Evolutionary conservation across 2,113 vertebrate genomes (phyloP), one percentile per base, ranked within the genome.

Genomic region (Nesogale talazaci): DNA sequence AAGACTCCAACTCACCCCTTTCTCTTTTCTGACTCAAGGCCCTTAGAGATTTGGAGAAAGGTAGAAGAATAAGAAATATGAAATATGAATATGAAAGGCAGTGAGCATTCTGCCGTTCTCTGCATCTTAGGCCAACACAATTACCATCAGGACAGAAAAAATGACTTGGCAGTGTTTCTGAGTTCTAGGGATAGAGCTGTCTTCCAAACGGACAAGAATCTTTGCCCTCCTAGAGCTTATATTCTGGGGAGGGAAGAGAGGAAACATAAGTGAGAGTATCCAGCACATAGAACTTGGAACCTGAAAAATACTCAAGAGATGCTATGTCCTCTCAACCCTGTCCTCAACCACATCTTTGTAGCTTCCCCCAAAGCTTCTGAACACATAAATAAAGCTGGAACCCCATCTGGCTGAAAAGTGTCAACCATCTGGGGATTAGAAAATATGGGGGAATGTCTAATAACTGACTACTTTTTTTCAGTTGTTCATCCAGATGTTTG

Each of bases 391-490:
- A 94, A 96, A 88, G 88, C 96, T 96, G 90, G 93, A 96, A 91
- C 78, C 91, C 89, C 96, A 92, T 94, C 94, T 97, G 95, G 91
- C 63, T 96, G 89, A 89, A 88, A 84, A 92, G 70, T 91, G 87
- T 80, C 84, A 90, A 42, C 94, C 96, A 97, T 97, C 94, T 97
- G 96, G 95, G 95, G 95, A 93, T 80, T 76, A 93, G 90, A 83
- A 96, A 96, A 96, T 94, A 94, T 72, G 90, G 93, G 94, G 88
- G 90, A 96, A 89, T 92, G 85, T 96, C 91, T 95, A 95, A 96
- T 95, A 85, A 88, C 78, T 88, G 93, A 36, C 27, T 95, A 82
- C 92, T 34, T 52, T 74, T 61, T 82, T 94, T 52, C 85, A 59
- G 23, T 69, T 96, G 95, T 94, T 82, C 90, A 96, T 87, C 84